Evolutionary conservation across 2,113 vertebrate species (phyloP).

Genomic region (Dolichotis patagonum): DNA sequence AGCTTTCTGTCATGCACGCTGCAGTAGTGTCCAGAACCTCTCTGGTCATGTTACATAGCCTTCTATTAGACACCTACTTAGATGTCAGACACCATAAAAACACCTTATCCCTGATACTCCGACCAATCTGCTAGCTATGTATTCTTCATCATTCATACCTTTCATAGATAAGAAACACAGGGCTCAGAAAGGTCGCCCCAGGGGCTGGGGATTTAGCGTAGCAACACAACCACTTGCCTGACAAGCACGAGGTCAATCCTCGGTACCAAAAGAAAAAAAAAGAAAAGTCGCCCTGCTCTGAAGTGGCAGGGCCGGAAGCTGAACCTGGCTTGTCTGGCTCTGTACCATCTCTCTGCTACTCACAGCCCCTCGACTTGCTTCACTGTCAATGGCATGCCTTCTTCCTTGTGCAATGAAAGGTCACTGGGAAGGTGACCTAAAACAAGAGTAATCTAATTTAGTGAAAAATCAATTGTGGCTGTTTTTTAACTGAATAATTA

Average conservation of each 20-base stretch:
- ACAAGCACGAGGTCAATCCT: too few species aligned
- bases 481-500: slow-evolving; percentile 29
- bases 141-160: slow-evolving; percentile 23
- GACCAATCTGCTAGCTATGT: background rate
- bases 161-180: background rate
- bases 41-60: background rate
- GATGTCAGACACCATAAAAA: background rate
- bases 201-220: too few species aligned
- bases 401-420: slow-evolving; percentile 4
- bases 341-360: background rate
- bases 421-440: slow-evolving; percentile 11
- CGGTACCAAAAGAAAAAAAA: too few species aligned
- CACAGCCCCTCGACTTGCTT: background rate
- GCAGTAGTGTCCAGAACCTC: background rate
- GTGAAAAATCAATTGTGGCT: slow-evolving; percentile 54
- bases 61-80: slow-evolving; percentile 28
- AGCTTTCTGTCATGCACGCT: background rate
- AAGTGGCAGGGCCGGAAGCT: background rate
- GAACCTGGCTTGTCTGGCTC: background rate
- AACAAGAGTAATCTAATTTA: slow-evolving; percentile 49
- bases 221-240: too few species aligned
- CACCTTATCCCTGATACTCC: background rate
- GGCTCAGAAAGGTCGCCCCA: background rate
- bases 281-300: background rate
- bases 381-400: background rate